Evolutionary conservation across 2,797 vertebrate genomes (phyloP).

Genomic region (Chloroceryle amazona): DNA sequence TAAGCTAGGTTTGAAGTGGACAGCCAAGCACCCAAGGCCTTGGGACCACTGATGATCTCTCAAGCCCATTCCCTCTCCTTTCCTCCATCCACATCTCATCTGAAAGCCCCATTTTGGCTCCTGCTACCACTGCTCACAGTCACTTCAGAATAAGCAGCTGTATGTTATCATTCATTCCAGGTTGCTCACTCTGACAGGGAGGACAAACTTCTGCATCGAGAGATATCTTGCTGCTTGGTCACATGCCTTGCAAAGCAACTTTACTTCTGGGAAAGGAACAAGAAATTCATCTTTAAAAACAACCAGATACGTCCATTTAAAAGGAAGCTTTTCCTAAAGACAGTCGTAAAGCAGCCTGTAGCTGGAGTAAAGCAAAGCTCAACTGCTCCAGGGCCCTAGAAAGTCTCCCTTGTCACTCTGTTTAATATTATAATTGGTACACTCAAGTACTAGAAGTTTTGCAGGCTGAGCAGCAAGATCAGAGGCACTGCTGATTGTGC

Average conservation of each 20-base stretch:
- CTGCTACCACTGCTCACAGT: background rate
- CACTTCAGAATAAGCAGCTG: slow-evolving; percentile 1
- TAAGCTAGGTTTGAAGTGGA: background rate
- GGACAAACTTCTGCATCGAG: background rate
- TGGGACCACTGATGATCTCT: background rate
- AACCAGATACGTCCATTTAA: background rate
- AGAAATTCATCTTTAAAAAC: slow-evolving; percentile 12
- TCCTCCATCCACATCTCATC: background rate
- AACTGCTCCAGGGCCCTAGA: background rate
- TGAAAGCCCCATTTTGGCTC: background rate
- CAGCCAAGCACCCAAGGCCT: background rate
- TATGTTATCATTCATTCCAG: slow-evolving; percentile 7
- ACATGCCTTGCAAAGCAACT: background rate
- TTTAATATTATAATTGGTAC: background rate
- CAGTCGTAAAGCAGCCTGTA: background rate
- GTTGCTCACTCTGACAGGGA: background rate
- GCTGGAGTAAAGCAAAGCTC: background rate
- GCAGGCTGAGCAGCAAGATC: background rate
- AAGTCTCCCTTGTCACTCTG: background rate
- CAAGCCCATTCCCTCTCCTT: background rate
- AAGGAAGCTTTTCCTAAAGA: background rate
- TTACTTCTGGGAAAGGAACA: background rate
- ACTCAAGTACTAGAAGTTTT: background rate
- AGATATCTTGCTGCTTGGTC: background rate
- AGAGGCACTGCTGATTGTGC: background rate